A percentile compares a stretch with the other conserved stretches of the same genome.
Evolutionary conservation across 1,140 invertebrate species (phyloP).

Genomic region (Conus ventricosus): DNA sequence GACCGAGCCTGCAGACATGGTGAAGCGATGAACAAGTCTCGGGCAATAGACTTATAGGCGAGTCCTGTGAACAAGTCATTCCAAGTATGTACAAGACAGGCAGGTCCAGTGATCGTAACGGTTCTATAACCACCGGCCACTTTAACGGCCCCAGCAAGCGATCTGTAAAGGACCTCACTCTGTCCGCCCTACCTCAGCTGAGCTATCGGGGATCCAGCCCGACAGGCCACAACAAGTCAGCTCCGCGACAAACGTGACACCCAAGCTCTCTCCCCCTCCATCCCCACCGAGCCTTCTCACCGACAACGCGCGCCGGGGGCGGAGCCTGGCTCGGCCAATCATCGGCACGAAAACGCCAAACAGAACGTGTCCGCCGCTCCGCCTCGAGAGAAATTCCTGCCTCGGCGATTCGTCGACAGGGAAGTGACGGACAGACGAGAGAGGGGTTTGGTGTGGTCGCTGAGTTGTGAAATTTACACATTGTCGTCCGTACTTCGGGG

Average conservation of each 20-base stretch:
- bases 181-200: background rate
- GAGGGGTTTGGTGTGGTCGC: conserved; percentile 18
- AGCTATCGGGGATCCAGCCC: conserved; percentile 6
- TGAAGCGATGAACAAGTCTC: too few species aligned
- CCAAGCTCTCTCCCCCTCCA: background rate
- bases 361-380: background rate
- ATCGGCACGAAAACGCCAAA: background rate
- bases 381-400: background rate
- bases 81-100: background rate
- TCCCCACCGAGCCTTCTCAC: background rate
- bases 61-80: too few species aligned
- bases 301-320: conserved; percentile 14
- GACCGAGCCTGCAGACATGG: too few species aligned
- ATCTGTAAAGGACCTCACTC: background rate
- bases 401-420: conserved; percentile 1
- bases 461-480: conserved; percentile 27
- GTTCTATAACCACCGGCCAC: background rate
- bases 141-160: background rate
- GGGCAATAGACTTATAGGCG: too few species aligned
- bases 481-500: background rate
- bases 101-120: background rate
- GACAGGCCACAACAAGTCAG: background rate
- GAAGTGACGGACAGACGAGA: conserved; percentile 3
- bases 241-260: background rate
- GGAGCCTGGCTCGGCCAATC: background rate